Evolutionary conservation across 2,797 vertebrate genomes (phyloP).

Genomic region (Myotis findleyi): DNA sequence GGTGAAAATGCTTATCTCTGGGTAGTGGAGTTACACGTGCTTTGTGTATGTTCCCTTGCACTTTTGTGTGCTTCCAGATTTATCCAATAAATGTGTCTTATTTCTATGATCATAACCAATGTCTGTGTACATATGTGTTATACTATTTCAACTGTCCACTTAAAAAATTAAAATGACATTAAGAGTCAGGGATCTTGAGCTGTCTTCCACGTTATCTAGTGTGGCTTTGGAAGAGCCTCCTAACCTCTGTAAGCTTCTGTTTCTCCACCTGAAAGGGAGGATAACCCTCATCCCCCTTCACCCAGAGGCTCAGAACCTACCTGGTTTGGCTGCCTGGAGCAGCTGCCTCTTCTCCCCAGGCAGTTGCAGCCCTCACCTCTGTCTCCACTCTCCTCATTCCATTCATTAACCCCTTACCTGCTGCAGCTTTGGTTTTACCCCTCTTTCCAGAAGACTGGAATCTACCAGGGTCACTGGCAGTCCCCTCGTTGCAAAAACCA

Average conservation of each 20-base stretch:
- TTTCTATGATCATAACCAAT: background rate
- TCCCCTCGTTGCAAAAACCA: background rate
- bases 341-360: background rate
- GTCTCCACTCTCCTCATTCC: background rate
- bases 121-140: background rate
- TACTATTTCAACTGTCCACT: background rate
- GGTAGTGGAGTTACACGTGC: background rate
- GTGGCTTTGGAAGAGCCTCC: background rate
- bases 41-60: background rate
- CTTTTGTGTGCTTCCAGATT: slow-evolving; percentile 3
- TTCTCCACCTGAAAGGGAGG: background rate
- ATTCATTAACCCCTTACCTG: background rate
- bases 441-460: background rate
- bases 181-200: background rate
- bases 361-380: background rate
- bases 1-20: background rate
- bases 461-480: background rate
- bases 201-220: background rate
- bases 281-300: background rate
- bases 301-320: background rate
- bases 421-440: background rate
- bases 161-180: background rate
- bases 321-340: too few species aligned
- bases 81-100: background rate
- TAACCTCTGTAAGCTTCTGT: background rate